A percentile compares a stretch with the other conserved stretches of the same genome.
These are phyloP conservation scores for Drosophila tripunctata DNA, from an alignment of 2,888 invertebrate species.

Conservation along the genomic window DNA sequence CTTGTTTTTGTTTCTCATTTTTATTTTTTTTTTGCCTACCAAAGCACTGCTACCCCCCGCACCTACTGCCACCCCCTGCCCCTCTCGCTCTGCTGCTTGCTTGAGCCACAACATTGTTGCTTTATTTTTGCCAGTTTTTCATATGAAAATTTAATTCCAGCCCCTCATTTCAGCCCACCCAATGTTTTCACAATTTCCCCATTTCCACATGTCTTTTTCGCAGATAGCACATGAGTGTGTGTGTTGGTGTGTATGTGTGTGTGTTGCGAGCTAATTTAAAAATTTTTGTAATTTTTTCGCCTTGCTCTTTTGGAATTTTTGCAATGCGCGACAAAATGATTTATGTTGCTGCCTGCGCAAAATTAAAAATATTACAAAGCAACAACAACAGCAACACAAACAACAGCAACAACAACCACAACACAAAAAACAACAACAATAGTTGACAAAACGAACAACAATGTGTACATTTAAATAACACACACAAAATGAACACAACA, in stretches of 20 bases:
- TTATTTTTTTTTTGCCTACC: no score
- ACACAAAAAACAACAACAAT: conserved; percentile 32
- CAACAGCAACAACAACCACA: conserved; percentile 34
- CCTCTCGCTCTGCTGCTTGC: not conserved
- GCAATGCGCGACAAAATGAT: conserved; percentile 83
- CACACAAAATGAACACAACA: conserved; percentile 51
- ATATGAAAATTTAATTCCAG: conserved; percentile 79
- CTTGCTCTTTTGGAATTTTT: conserved; percentile 79
- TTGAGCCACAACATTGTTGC: conserved; percentile 33
- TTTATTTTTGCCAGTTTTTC: conserved; percentile 50
- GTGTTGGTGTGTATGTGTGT: conserved; percentile 34
- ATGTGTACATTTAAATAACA: conserved; percentile 76
- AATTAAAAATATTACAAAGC: conserved; percentile 79
- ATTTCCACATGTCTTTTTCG: conserved; percentile 25
- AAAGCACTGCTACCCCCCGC: not conserved
- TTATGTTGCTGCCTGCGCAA: conserved; percentile 80
- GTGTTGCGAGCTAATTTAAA: conserved; percentile 79
- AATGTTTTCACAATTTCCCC: conserved; percentile 28
- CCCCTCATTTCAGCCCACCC: conserved; percentile 38
- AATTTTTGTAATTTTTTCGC: conserved; percentile 81
- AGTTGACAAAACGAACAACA: conserved; percentile 57
- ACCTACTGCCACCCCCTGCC: not conserved
- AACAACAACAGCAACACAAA: conserved; percentile 39
- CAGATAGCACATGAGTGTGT: conserved; percentile 28
- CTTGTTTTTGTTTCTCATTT: no score